These are phyloP conservation scores for Biston stratarius DNA, from an alignment of 2,888 invertebrate species.

Conservation along the genomic window DNA sequence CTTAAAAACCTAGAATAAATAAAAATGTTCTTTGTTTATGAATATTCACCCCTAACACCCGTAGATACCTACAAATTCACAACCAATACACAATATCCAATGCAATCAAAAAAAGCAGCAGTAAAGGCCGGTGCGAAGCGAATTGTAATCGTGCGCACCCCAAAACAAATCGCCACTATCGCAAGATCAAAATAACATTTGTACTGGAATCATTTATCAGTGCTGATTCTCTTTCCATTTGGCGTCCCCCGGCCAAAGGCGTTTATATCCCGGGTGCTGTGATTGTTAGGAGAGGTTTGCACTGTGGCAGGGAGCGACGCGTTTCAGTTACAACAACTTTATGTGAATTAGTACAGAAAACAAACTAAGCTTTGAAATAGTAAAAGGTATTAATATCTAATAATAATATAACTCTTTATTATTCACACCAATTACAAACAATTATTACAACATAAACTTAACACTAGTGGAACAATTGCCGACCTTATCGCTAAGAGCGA, in stretches of 20 bases:
- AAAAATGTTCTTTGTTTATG: too few relatives aligned
- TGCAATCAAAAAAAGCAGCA: constrained; percentile 43
- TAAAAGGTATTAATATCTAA: too few relatives aligned
- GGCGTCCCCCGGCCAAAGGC: constrained; percentile 64
- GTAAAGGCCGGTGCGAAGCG: constrained; percentile 51
- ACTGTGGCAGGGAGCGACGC: not conserved
- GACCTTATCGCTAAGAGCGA: too few relatives aligned
- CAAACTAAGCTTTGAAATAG: not conserved
- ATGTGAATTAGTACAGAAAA: not conserved
- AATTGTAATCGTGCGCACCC: constrained; percentile 70
- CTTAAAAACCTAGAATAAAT: too few relatives aligned
- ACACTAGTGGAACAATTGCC: too few relatives aligned
- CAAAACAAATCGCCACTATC: constrained; percentile 77
- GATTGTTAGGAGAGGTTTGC: constrained; percentile 34
- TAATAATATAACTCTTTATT: too few relatives aligned
- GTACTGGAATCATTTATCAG: constrained; percentile 84
- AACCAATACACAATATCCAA: constrained; percentile 33
- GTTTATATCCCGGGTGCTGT: constrained; percentile 51
- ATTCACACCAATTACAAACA: too few relatives aligned
- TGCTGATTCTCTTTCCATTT: constrained; percentile 81
- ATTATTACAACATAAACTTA: too few relatives aligned
- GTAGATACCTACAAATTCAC: constrained; percentile 1
- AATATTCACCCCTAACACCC: not conserved
- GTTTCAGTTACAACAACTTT: not conserved
- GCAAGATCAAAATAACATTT: constrained; percentile 84